These are phyloP conservation scores for Anthonomus grandis DNA, from an alignment of 1,140 invertebrate genomes.

Conservation along the genomic window DNA sequence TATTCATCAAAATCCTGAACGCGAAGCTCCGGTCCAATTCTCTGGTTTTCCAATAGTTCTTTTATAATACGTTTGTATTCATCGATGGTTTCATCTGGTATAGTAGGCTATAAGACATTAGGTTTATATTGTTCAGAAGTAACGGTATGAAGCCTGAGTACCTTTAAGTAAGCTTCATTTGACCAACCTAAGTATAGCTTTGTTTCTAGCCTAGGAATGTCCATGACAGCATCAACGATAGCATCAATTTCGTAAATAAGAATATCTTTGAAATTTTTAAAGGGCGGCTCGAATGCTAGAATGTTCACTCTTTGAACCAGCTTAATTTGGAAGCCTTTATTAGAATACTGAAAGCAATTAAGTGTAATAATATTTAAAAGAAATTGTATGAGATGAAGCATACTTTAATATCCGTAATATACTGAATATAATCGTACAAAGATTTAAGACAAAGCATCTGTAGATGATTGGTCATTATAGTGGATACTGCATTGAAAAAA, in stretches of 20 bases:
- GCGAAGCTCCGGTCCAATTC: constrained; percentile 65
- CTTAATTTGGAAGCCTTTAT: constrained; percentile 74
- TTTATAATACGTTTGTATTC: constrained; percentile 56
- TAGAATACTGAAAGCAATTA: constrained; percentile 54
- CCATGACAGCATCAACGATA: constrained; percentile 66
- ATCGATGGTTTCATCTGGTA: constrained; percentile 62
- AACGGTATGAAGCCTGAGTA: constrained; percentile 30
- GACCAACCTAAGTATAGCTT: constrained; percentile 62
- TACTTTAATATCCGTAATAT: constrained; percentile 73
- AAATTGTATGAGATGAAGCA: constrained; percentile 32
- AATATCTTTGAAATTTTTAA: constrained; percentile 67
- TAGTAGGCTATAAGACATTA: constrained; percentile 58
- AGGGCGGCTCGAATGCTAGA: constrained; percentile 77
- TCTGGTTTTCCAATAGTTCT: constrained; percentile 64
- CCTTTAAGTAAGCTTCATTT: constrained; percentile 51
- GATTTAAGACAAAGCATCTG: constrained; percentile 78
- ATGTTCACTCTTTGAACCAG: constrained; percentile 63
- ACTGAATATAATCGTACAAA: constrained; percentile 73
- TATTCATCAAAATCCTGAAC: constrained; percentile 80
- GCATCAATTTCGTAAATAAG: constrained; percentile 69
- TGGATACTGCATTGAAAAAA: constrained; percentile 82
- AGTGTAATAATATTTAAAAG: not conserved
- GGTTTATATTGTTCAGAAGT: not conserved
- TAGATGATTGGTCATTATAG: constrained; percentile 82
- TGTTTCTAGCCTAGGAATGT: constrained; percentile 72